phyloP scores from a whole-genome alignment of 2,113 vertebrate species.

The Aptenodytes forsteri region DNA sequence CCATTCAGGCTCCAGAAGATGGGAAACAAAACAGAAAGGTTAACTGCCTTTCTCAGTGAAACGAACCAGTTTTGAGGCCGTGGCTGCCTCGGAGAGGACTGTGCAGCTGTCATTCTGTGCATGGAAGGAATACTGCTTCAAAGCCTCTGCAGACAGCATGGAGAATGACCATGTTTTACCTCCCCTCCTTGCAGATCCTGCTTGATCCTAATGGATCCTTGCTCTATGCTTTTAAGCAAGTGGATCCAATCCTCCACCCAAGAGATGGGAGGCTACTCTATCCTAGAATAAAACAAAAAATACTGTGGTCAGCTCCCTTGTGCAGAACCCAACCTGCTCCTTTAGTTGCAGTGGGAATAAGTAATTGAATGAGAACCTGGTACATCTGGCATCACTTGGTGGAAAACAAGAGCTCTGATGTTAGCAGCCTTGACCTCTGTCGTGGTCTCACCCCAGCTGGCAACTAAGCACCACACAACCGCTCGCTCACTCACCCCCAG shows the following conservation, averaged over 20 bases:
- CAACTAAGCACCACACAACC: too few relatives aligned
- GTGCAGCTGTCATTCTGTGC: not conserved
- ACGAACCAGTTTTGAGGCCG: not conserved
- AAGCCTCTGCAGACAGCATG: not conserved
- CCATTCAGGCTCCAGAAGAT: not conserved
- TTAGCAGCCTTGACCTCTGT: slow-evolving; percentile 19
- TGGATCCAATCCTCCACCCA: not conserved
- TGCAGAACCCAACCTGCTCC: not conserved
- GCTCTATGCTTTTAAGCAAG: not conserved
- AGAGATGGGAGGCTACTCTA: not conserved
- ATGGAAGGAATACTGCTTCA: not conserved
- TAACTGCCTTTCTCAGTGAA: not conserved
- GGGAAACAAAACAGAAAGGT: not conserved
- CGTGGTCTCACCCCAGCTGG: too few relatives aligned
- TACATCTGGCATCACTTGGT: slow-evolving; percentile 33
- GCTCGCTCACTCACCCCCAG: too few relatives aligned
- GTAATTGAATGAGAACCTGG: not conserved
- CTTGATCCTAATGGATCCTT: not conserved
- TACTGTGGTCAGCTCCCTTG: not conserved
- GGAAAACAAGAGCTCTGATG: slow-evolving; percentile 18
- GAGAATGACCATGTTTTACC: not conserved
- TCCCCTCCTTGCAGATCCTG: not conserved
- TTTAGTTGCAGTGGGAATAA: not conserved
- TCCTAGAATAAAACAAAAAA: not conserved
- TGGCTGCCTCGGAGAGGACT: not conserved